phyloP scores from a whole-genome alignment of 1,140 invertebrate genomes.

The Drosophila triauraria region DNA sequence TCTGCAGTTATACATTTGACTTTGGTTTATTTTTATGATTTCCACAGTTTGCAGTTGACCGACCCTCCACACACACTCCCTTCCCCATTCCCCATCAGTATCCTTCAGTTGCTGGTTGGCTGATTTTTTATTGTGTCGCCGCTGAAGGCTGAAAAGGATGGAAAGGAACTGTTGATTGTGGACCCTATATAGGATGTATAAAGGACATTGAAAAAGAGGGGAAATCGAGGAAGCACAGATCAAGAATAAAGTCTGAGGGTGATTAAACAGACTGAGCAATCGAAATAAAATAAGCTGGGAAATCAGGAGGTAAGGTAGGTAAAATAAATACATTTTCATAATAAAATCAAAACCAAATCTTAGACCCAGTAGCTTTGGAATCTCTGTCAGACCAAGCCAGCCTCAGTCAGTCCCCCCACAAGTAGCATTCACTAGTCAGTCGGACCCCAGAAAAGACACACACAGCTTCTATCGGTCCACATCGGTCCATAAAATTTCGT shows the following conservation, averaged over 20 bases:
- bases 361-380: no score
- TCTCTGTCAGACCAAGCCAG: no score
- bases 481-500: no score
- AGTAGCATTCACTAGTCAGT: no score
- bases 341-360: no score
- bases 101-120: conserved; percentile 27
- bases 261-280: no score
- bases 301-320: no score
- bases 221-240: background rate
- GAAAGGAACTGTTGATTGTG: conserved; percentile 44
- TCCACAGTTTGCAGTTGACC: conserved; percentile 45
- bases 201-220: background rate
- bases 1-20: conserved; percentile 70
- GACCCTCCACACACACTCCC: background rate
- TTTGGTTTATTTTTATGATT: conserved; percentile 68
- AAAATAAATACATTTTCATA: no score
- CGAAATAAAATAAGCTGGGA: no score
- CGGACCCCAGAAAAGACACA: no score
- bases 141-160: conserved; percentile 10
- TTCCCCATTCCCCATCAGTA: background rate
- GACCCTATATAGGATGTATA: background rate
- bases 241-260: background rate
- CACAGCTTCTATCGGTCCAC: no score
- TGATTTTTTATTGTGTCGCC: conserved; percentile 37
- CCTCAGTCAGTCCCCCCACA: no score